These are phyloP conservation scores for Tautogolabrus adspersus DNA, from an alignment of 2,113 vertebrate species.

Conservation along the genomic window DNA sequence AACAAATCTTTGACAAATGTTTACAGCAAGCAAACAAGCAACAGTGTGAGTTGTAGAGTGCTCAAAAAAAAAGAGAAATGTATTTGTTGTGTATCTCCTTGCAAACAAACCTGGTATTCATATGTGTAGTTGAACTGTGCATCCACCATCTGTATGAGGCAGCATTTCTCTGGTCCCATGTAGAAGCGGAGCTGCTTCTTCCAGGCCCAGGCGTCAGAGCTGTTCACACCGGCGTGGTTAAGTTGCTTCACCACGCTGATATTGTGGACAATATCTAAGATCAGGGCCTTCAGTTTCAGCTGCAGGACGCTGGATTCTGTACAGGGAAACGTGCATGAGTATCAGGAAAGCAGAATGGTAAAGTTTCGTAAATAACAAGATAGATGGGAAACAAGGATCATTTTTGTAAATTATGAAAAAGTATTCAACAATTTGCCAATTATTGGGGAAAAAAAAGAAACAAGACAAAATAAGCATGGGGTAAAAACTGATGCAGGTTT, in stretches of 20 bases:
- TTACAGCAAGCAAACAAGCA: not conserved
- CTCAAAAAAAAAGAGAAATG: not conserved
- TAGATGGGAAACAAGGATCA: not conserved
- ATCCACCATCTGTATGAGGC: constrained; percentile 94
- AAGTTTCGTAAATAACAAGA: not conserved
- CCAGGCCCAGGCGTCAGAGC: constrained; percentile 91
- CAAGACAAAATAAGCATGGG: too few species aligned
- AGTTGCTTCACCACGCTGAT: constrained; percentile 94
- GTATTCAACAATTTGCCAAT: not conserved
- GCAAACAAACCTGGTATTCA: constrained; percentile 92
- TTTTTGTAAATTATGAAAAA: not conserved
- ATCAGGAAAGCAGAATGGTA: not conserved
- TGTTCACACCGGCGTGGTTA: constrained; percentile 84
- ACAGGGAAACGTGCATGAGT: constrained; percentile 1
- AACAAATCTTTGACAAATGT: not conserved
- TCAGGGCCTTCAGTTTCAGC: constrained; percentile 94
- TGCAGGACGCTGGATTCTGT: constrained; percentile 89
- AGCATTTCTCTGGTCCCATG: constrained; percentile 87
- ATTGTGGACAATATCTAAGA: constrained; percentile 96
- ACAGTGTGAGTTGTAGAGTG: not conserved
- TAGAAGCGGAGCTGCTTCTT: constrained; percentile 97
- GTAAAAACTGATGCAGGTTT: too few species aligned
- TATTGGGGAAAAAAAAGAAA: too few species aligned
- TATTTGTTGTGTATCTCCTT: not conserved
- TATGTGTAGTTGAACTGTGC: constrained; percentile 95